Percentiles rank a stretch among this genome's conserved stretches.
Evolutionary conservation across 2,797 vertebrate species (phyloP).

Genomic region (Valencia hispanica): DNA sequence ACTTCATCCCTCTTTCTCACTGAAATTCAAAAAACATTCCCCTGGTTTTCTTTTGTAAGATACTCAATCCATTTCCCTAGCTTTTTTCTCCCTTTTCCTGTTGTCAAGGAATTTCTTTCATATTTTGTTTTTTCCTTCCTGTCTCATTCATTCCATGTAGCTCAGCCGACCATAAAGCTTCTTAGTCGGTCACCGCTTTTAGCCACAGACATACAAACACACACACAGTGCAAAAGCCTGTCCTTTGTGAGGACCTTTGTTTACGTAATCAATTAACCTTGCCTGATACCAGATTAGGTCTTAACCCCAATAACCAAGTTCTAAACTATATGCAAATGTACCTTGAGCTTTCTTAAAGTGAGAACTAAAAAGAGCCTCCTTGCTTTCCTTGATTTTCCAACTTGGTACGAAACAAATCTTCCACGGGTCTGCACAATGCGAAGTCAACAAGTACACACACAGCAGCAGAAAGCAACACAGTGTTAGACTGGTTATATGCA

Average conservation of each 20-base stretch:
- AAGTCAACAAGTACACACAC: neutral
- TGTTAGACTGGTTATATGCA: slow-evolving; percentile 26
- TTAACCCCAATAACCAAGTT: neutral
- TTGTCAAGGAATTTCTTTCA: neutral
- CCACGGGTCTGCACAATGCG: neutral
- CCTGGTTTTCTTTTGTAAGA: neutral
- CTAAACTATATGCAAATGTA: neutral
- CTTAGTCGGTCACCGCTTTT: slow-evolving; percentile 66
- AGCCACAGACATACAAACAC: slow-evolving; percentile 34
- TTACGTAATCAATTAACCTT: slow-evolving; percentile 6
- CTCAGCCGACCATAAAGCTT: slow-evolving; percentile 63
- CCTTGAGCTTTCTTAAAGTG: neutral
- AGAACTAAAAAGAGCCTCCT: neutral
- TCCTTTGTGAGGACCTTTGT: slow-evolving; percentile 19
- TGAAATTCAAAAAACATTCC: neutral
- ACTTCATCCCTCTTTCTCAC: neutral
- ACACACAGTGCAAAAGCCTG: neutral
- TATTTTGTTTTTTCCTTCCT: slow-evolving; percentile 6
- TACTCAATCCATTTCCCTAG: neutral
- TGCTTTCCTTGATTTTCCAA: neutral
- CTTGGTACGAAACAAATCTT: neutral
- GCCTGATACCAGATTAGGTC: neutral
- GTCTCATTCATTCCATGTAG: slow-evolving; percentile 38
- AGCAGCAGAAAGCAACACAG: neutral
- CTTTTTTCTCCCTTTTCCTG: neutral